Evolutionary conservation across 2,888 invertebrate genomes (phyloP), one percentile per base, ranked within the genome.

Genomic region (Tetragnatha montana): DNA sequence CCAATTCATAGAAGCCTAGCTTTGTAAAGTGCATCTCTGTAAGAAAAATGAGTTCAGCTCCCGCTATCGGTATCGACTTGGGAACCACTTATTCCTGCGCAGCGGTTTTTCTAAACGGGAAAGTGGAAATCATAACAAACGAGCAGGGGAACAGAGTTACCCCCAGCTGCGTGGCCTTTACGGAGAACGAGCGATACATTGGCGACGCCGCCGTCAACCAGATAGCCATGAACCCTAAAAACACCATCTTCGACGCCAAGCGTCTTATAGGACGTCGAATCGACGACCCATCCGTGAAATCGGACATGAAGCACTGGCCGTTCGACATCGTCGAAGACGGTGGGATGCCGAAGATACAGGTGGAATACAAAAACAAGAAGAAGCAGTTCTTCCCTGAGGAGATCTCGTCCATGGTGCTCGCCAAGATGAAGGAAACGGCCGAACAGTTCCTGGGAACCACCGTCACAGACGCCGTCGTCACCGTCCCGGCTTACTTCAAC

Each of bases 121-220:
- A 91, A 92, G 94, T 94, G 19, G 94, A 94, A 92, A 94, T 94
- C 79, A 94, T 94, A 89, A 94, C 94, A 87, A 94, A 94, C 89
- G 94, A 94, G 90, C 94, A 94, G 93, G 96, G 96, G 91, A 96
- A 96, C 94, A 94, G 96, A 92, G 96, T 96, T 17, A 96, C 96
- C 88, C 96, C 96, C 0, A 96, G 96, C 60, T 97, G 96, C 94
- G 97, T 97, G 81, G 97, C 97, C 8, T 97, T 97, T 93, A 97
- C 96, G 47, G 97, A 97, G 92, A 96, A 95, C 6, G 97, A 97
- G 93, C 95, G 97, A 80, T 94, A 97, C 69, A 96, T 97, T 92
- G 97, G 97, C 73, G 97, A 97, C 94, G 96, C 97, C n/a, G 97
- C 97, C 68, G 97, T 97, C 94, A 97, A 96, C 93, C 97, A 97